Evolutionary conservation across 1,140 invertebrate genomes (phyloP).

Genomic region (Hylaeus volcanicus): DNA sequence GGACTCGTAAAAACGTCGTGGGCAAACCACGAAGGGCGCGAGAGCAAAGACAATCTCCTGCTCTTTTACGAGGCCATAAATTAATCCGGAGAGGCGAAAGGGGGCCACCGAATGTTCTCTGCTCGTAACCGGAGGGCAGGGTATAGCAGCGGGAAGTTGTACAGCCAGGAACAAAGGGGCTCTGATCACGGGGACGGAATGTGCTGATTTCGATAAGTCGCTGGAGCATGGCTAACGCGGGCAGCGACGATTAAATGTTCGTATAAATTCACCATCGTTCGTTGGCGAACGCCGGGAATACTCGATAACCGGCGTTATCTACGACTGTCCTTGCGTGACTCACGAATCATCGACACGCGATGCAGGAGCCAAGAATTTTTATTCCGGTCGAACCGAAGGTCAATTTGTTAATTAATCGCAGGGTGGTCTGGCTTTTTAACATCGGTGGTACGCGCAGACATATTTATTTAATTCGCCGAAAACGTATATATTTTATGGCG

Average conservation of each 20-base stretch:
- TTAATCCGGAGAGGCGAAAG: slow-evolving; percentile 67
- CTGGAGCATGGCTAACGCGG: background rate
- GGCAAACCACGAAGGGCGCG: slow-evolving; percentile 69
- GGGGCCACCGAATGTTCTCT: slow-evolving; percentile 56
- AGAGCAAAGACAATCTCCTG: slow-evolving; percentile 67
- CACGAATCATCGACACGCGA: too few species aligned
- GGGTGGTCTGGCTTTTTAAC: too few species aligned
- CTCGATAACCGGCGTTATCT: background rate
- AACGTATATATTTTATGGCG: too few species aligned
- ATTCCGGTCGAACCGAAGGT: too few species aligned
- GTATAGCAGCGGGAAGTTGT: slow-evolving; percentile 35
- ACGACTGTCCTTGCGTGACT: too few species aligned
- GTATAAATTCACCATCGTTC: slow-evolving; percentile 38
- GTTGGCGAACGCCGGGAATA: background rate
- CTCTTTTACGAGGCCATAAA: slow-evolving; percentile 74
- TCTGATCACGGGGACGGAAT: slow-evolving; percentile 42
- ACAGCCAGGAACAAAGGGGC: slow-evolving; percentile 49
- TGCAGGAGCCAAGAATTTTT: too few species aligned
- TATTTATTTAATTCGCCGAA: too few species aligned
- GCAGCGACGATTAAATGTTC: slow-evolving; percentile 36
- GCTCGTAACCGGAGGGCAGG: slow-evolving; percentile 49
- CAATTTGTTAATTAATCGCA: too few species aligned
- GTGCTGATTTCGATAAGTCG: slow-evolving; percentile 44
- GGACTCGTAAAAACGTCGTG: slow-evolving; percentile 73
- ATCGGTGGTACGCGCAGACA: too few species aligned